Evolutionary conservation across 1,140 invertebrate species (phyloP), one percentile per base, ranked within the genome.

Genomic region (Stegodyphus mimosarum): DNA sequence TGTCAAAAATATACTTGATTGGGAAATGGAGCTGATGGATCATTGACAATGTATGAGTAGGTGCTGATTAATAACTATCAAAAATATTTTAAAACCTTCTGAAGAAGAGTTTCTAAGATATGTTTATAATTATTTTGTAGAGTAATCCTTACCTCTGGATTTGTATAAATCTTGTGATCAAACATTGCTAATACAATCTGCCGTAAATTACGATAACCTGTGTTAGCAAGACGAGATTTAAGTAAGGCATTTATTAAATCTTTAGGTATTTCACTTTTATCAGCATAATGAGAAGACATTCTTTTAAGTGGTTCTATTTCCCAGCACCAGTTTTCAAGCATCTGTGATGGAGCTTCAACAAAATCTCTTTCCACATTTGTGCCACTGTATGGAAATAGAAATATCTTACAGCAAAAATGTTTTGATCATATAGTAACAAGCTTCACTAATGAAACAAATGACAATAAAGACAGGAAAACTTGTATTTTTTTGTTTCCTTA

Each of bases 241-340:
- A 91, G 88, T 13, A 93, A 88, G 72, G 91, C 91, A 33, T 91
- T 88, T 7, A 93, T 81, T 63, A 93, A 77, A 9, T 92, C 90
- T 74, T 91, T 90, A 5, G 92, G 92, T 73, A 93, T 90, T 53
- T 89, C 86, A 67, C 84, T 87, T 48, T 87, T 52, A 60, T 89
- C 90, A 88, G 91, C 89, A 88, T 92, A 92, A 88, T 93, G 92
- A 51, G 87, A 84, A 10, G 92, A 93, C 91, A 93, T 92, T 49
- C 89, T 88, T 52, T 88, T 80, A 6, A 93, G 87, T 6, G 92
- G 89, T 74, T 92, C 92, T 85, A 89, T 89, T 88, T 92, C 90
- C 92, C 92, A 93, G 7, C 91, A 91, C 92, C 92, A 93, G 88
- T 93, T 93, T 88, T 93, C 92, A 76, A 93, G 88, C 92, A 93